Conservation (phyloP, 2,888 invertebrate genomes). For the Terebella lapidaria region DNA sequence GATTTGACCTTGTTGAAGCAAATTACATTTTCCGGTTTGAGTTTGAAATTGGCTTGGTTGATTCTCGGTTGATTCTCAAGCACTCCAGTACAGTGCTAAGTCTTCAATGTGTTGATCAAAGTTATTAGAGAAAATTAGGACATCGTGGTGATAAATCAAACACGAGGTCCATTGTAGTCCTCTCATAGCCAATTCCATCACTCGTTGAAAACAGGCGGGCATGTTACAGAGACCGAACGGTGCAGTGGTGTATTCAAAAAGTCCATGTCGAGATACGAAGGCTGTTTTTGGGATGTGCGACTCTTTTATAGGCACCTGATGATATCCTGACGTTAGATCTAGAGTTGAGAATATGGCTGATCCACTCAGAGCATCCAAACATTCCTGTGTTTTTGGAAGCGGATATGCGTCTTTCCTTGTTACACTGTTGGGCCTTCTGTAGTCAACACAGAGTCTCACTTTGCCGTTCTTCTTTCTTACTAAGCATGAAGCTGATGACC, state of each 20-base stretch:
- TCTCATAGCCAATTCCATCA: conserved; percentile 3
- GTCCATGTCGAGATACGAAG: conserved; percentile 4
- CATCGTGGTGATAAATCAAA: conserved; percentile 12
- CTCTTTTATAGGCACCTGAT: conserved; percentile 22
- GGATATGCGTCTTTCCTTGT: no score
- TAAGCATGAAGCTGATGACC: conserved; percentile 9
- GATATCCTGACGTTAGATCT: conserved; percentile 26
- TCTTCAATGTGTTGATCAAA: conserved; percentile 1
- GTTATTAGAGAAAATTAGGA: conserved; percentile 11
- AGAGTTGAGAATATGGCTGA: conserved; percentile 20
- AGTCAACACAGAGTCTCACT: conserved; percentile 20
- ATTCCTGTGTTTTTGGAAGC: conserved; percentile 11
- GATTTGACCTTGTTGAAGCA: conserved; percentile 12
- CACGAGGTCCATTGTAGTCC: neutral
- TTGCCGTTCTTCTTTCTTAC: conserved; percentile 18
- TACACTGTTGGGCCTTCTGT: conserved; percentile 16
- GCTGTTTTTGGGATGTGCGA: conserved; percentile 10
- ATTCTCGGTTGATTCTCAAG: no score
- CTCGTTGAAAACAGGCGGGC: conserved; percentile 10
- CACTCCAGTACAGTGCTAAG: no score
- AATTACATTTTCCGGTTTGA: conserved; percentile 6
- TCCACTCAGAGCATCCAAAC: conserved; percentile 23
- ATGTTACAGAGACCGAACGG: conserved; percentile 5
- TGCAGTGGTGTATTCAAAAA: conserved; percentile 7
- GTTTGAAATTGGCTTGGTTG: neutral